Evolutionary conservation across 1,140 invertebrate species (phyloP), one percentile per base, ranked within the genome.

Genomic region (Drosophila repleta): DNA sequence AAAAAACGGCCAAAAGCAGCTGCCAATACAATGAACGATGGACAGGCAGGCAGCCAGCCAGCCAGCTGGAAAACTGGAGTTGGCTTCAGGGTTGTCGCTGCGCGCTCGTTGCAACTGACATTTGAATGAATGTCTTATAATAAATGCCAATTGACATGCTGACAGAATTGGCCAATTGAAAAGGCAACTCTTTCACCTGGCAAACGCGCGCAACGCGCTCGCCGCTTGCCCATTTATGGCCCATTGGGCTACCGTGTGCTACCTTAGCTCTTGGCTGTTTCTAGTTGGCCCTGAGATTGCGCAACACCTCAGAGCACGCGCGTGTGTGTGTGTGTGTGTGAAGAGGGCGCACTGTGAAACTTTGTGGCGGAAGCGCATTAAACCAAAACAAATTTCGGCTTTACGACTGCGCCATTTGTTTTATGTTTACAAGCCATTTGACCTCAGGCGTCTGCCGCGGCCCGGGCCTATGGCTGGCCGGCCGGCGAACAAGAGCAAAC

Each of bases 111-210:
- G 26, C 26, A 75, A 63, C 43, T 85, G 82, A 87, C 82, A 87
- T 88, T 87, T 87, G 76, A 87, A 87, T 84, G 80, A 35, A 35
- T 85, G 81, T 85, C 84, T 84, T 85, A 80, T 80, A 84, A 76
- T 80, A 85, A 80, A 84, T 87, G 82, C 56, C 82, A 87, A 69
- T 69, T 82, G 82, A 87, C 82, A 87, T 71, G 55, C 83, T 69
- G 78, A 79, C 81, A 85, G 80, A 66, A 58, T 83, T 65, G 72
- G 26, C 61, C 52, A 56, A 56, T 53, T 39, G 37, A 72, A 57
- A 45, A 29, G 65, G 66, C 63, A 63, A 65, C 43, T 71, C 45
- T 74, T 80, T 79, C 76, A 82, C 79, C 74, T 82, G 79, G 73
- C 29, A 29, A 24, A 24, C 46, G 13, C 1, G 6, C 20, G n/a